Conservation (phyloP, 2,888 invertebrate species). For the Xanthorhoe spadicearia region DNA sequence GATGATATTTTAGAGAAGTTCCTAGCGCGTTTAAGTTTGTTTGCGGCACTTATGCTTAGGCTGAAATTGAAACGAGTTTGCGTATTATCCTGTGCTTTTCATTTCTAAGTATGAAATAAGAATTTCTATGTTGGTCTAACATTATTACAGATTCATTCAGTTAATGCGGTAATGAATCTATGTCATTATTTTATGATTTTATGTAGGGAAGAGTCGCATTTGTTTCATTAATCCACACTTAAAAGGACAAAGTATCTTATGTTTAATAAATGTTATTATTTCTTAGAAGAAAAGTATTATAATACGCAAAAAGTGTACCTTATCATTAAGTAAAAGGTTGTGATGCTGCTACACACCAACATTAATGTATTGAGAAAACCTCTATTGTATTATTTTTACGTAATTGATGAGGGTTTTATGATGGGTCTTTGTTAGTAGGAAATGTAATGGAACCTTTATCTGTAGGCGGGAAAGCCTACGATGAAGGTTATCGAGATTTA, state of each 20-base stretch:
- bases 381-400: constrained; percentile 22
- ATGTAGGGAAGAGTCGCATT: too few species aligned
- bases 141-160: too few species aligned
- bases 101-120: too few species aligned
- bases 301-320: not conserved
- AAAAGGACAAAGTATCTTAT: too few species aligned
- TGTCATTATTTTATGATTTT: too few species aligned
- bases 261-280: not conserved
- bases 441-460: constrained; percentile 9
- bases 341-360: constrained; percentile 1
- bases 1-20: constrained; percentile 70
- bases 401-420: constrained; percentile 24
- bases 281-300: not conserved
- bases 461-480: not conserved
- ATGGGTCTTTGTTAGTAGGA: constrained; percentile 16
- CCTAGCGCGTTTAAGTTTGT: constrained; percentile 30
- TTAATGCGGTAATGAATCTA: too few species aligned
- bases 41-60: constrained; percentile 26
- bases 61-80: constrained; percentile 23
- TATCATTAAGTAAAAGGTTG: constrained; percentile 1
- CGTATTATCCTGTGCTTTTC: not conserved
- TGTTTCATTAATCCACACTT: too few species aligned
- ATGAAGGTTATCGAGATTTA: not conserved
- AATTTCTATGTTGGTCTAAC: too few species aligned
- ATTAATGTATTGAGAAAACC: constrained; percentile 8